Evolutionary conservation across 1,140 invertebrate species (phyloP), one percentile per base, ranked within the genome.

Genomic region (Sweltsa coloradensis): DNA sequence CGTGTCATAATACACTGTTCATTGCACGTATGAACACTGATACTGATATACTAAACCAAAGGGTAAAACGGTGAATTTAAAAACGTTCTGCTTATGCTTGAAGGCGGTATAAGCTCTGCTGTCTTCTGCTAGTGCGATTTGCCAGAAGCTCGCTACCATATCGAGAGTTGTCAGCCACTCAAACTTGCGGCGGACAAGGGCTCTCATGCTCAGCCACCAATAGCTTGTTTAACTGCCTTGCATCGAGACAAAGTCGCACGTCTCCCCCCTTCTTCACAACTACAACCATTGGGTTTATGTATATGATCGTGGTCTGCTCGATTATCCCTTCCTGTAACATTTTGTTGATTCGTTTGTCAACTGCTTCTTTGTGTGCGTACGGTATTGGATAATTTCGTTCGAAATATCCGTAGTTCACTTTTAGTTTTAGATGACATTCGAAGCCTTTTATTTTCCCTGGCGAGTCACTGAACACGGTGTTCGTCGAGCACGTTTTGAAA

Each of bases 141-240:
- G 63, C 51, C 62, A 64, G 41, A 64, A 66, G 7, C 36, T 22
- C n/a, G n/a, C n/a, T n/a, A n/a, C n/a, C n/a, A n/a, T n/a, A n/a
- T n/a, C n/a, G n/a, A n/a, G n/a, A n/a, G n/a, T n/a, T n/a, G n/a
- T n/a, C n/a, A n/a, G n/a, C n/a, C n/a, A n/a, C n/a, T n/a, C n/a
- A n/a, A n/a, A n/a, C n/a, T n/a, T n/a, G n/a, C n/a, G n/a, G n/a
- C n/a, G n/a, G n/a, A n/a, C n/a, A n/a, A n/a, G n/a, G n/a, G n/a
- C n/a, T n/a, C n/a, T 64, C 61, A 3, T 55, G 39, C 21, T 63
- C 59, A 2, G 55, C n/a, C 23, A 55, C 29, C 47, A 64, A 60
- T 3, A 43, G 49, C 4, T 46, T 34, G 52, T 64, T 64, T 9
- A 66, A 48, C 18, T 49, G 51, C 21, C 60, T 26, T 2, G 57